Evolutionary conservation across 2,113 vertebrate species (phyloP), one percentile per base, ranked within the genome.

Genomic region (Spheniscus mendiculus): DNA sequence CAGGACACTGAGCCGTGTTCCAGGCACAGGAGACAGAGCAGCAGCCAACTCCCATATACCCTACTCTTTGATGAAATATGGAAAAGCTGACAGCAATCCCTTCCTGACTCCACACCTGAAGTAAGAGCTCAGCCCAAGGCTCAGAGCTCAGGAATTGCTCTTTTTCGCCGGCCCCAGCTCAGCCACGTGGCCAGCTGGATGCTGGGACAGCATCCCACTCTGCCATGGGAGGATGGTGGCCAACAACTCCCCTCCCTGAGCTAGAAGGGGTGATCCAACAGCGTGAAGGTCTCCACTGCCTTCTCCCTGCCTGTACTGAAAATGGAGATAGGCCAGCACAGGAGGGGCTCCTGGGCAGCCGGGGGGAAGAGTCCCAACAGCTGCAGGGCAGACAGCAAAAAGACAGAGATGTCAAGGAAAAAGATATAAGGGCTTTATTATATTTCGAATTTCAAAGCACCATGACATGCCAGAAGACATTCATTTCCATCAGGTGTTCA

Each of bases 341-440:
- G 11, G 20, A 72, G 5, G 17, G 53, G 20, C 50, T 89, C 34
- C 53, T 30, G 27, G 21, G 36, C 76, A 90, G 66, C 42, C 40
- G 82, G 25, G 50, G 36, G 12, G 23, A 5, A 56, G 45, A 56
- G 27, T 26, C 34, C 14, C 16, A 89, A 29, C 16, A 73, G 9
- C 4, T 2, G 2, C 77, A 71, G 32, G 27, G 23, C 32, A 81
- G 61, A 59, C 26, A 76, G 29, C 44, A 87, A 74, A 58, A 81
- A 45, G 32, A 88, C 20, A 90, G 34, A 50, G 14, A 77, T 26
- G 36, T 0, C 2, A 73, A 38, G 12, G 42, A 58, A 63, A 91
- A 89, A 74, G 19, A 73, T 30, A 42, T 7, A 74, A 42, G 16
- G 55, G 21, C 82, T 95, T 96, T 96, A 95, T 91, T 96, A 34